These are phyloP conservation scores for Bovichtus variegatus DNA, from an alignment of 2,797 vertebrate genomes.

Conservation along the genomic window DNA sequence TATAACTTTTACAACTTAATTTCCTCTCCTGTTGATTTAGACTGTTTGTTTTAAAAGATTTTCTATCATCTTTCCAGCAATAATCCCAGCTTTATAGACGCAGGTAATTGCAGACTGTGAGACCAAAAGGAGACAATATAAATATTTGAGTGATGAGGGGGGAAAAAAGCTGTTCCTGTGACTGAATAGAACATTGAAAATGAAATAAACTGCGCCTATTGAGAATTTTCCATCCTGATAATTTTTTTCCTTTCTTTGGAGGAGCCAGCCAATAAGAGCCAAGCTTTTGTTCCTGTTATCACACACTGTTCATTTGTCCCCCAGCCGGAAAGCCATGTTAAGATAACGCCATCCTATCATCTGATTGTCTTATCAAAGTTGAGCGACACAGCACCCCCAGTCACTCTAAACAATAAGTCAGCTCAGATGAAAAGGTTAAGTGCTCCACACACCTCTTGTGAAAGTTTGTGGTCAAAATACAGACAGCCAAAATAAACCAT, in stretches of 20 bases:
- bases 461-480: constrained; percentile 40
- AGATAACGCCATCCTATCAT: constrained; percentile 84
- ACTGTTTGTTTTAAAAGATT: constrained; percentile 84
- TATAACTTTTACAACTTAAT: constrained; percentile 83
- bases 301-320: constrained; percentile 81
- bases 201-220: constrained; percentile 75
- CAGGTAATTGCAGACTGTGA: constrained; percentile 81
- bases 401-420: constrained; percentile 60
- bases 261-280: constrained; percentile 68
- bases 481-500: constrained; percentile 15
- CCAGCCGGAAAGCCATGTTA: constrained; percentile 81
- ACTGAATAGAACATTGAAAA: constrained; percentile 84
- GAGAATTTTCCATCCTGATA: constrained; percentile 83
- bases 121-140: constrained; percentile 81
- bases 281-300: constrained; percentile 84
- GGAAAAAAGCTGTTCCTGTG: constrained; percentile 74
- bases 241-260: constrained; percentile 64
- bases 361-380: constrained; percentile 86
- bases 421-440: constrained; percentile 75
- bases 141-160: constrained; percentile 87
- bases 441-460: constrained; percentile 41
- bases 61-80: constrained; percentile 84
- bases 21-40: constrained; percentile 87
- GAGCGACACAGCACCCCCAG: constrained; percentile 67
- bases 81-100: constrained; percentile 86